phyloP scores from a whole-genome alignment of 2,888 invertebrate species.

The Lochmaea crataegi region DNA sequence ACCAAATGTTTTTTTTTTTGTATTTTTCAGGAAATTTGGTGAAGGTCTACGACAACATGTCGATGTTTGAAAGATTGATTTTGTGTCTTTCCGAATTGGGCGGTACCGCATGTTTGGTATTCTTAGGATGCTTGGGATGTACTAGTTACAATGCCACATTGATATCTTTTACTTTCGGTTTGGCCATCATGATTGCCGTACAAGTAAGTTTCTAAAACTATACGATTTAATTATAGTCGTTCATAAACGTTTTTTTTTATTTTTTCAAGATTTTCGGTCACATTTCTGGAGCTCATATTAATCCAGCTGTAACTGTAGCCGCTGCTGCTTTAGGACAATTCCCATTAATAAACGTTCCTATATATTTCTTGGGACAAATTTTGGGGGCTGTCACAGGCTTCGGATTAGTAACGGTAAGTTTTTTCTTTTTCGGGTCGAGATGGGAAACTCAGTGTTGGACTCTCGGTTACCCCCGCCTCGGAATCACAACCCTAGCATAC shows the following conservation, averaged over 20 bases:
- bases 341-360: conserved; percentile 65
- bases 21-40: conserved; percentile 61
- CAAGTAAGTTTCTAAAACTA: conserved; percentile 66
- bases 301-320: conserved; percentile 80
- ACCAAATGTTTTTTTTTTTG: too few species aligned
- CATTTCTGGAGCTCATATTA: conserved; percentile 81
- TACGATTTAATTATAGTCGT: not conserved
- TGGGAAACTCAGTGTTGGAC: too few species aligned
- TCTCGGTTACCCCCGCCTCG: too few species aligned
- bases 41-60: conserved; percentile 53
- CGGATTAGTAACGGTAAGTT: conserved; percentile 71
- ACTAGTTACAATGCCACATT: conserved; percentile 67
- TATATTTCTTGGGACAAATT: conserved; percentile 75
- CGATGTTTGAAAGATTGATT: conserved; percentile 57
- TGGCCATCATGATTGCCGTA: conserved; percentile 75
- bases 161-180: conserved; percentile 73
- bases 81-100: conserved; percentile 70
- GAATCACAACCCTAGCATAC: too few species aligned
- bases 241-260: conserved; percentile 49
- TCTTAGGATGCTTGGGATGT: conserved; percentile 80
- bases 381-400: conserved; percentile 77
- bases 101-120: conserved; percentile 75
- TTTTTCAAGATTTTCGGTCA: conserved; percentile 76
- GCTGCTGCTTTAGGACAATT: conserved; percentile 72
- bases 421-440: too few species aligned